A percentile compares a stretch with the other conserved stretches of the same genome.
Conservation (phyloP, 1,140 invertebrate genomes). For the Parapsyche elsis region DNA sequence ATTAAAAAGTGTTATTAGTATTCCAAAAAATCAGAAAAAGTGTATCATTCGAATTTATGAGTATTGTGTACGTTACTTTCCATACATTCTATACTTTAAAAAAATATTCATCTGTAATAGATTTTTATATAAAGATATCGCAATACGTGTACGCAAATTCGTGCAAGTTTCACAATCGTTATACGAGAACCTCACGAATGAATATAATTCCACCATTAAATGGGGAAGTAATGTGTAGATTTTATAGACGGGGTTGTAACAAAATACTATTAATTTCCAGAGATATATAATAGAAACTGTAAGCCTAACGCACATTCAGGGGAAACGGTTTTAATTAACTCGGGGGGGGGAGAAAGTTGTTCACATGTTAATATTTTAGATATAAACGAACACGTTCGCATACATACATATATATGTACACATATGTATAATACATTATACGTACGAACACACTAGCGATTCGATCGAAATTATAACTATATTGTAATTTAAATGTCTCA, state of each 20-base stretch:
- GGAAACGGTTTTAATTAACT: constrained; percentile 52
- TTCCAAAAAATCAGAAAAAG: too few relatives aligned
- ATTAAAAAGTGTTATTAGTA: too few relatives aligned
- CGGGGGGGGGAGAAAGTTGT: constrained; percentile 33
- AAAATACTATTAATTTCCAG: constrained; percentile 50
- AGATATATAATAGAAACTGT: constrained; percentile 51
- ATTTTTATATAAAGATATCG: too few relatives aligned
- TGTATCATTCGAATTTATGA: too few relatives aligned
- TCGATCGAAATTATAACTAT: too few relatives aligned
- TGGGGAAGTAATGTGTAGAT: constrained; percentile 17
- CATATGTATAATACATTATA: neutral
- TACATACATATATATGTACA: neutral
- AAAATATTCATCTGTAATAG: too few relatives aligned
- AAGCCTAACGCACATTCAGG: constrained; percentile 40
- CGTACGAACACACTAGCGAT: neutral
- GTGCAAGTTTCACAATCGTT: neutral
- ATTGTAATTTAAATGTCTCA: too few relatives aligned
- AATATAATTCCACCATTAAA: constrained; percentile 10
- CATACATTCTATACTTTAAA: too few relatives aligned
- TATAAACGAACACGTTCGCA: neutral
- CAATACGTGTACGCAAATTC: neutral
- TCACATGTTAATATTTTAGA: constrained; percentile 20
- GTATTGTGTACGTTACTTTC: too few relatives aligned
- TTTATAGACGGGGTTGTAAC: constrained; percentile 38
- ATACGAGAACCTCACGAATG: neutral